Conservation (phyloP, 1,140 invertebrate species). For the Periplaneta americana region DNA sequence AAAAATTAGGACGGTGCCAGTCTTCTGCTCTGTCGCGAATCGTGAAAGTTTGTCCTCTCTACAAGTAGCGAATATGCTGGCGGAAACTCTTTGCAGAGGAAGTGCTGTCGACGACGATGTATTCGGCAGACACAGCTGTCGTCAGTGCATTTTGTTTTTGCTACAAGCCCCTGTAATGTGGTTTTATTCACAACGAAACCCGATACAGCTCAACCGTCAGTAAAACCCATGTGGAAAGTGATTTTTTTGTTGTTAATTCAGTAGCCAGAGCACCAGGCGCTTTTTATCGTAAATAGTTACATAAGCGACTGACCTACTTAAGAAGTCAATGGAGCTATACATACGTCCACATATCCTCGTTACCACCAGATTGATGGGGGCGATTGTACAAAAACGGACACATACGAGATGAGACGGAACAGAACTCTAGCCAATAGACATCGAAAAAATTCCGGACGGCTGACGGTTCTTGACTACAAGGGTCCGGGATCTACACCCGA, state of each 20-base stretch:
- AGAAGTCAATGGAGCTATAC: neutral
- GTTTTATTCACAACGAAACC: neutral
- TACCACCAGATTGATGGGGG: too few species aligned
- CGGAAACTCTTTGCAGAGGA: neutral
- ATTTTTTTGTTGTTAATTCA: neutral
- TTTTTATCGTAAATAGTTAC: neutral
- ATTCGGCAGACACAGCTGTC: neutral
- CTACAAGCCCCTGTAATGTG: neutral
- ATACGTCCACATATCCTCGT: too few species aligned
- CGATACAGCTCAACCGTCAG: neutral
- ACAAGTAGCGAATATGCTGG: too few species aligned
- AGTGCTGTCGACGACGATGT: neutral
- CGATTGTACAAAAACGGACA: too few species aligned
- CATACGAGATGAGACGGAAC: too few species aligned
- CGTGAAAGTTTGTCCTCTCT: too few species aligned
- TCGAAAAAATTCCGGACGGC: too few species aligned
- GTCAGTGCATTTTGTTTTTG: neutral
- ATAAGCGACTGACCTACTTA: neutral
- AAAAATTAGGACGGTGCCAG: too few species aligned
- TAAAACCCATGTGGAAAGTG: neutral
- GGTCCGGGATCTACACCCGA: too few species aligned
- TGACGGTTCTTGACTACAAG: too few species aligned
- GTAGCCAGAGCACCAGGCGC: neutral
- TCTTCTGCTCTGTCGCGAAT: too few species aligned
- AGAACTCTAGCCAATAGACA: too few species aligned